Evolutionary conservation across 2,797 vertebrate species (phyloP).

Genomic region (Eremophila alpestris): DNA sequence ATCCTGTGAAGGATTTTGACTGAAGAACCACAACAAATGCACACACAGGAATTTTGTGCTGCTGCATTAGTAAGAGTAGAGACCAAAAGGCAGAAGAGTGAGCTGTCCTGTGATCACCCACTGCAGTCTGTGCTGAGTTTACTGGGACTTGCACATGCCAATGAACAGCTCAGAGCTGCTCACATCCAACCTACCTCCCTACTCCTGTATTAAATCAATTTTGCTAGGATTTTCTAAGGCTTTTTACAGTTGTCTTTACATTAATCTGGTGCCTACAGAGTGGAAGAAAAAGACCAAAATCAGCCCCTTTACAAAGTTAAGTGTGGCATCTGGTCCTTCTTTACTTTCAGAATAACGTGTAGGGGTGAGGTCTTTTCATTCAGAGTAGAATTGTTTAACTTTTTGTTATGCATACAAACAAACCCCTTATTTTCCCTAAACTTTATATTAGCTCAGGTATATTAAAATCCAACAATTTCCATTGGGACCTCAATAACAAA

Average conservation of each 20-base stretch:
- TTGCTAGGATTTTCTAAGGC: not conserved
- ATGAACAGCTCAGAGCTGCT: not conserved
- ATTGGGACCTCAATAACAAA: not conserved
- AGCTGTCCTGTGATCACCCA: not conserved
- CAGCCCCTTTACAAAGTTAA: not conserved
- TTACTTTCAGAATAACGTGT: not conserved
- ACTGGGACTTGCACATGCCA: not conserved
- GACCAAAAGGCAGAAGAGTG: not conserved
- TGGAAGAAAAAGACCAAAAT: not conserved
- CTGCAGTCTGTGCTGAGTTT: not conserved
- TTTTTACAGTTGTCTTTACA: not conserved
- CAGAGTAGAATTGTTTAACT: not conserved
- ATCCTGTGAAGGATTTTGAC: not conserved
- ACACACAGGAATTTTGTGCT: not conserved
- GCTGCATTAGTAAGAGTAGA: not conserved
- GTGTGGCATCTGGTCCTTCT: not conserved
- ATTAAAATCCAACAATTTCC: not conserved
- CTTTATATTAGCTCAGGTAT: not conserved
- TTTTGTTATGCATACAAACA: not conserved
- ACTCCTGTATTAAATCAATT: not conserved
- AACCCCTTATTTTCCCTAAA: not conserved
- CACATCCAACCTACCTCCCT: not conserved
- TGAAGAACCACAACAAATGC: not conserved
- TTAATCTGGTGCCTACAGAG: not conserved
- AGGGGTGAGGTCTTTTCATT: not conserved